Percentiles rank a stretch among this genome's conserved stretches.
These are phyloP conservation scores for Platerodrilus igneus DNA, from an alignment of 2,888 invertebrate genomes.

Conservation along the genomic window DNA sequence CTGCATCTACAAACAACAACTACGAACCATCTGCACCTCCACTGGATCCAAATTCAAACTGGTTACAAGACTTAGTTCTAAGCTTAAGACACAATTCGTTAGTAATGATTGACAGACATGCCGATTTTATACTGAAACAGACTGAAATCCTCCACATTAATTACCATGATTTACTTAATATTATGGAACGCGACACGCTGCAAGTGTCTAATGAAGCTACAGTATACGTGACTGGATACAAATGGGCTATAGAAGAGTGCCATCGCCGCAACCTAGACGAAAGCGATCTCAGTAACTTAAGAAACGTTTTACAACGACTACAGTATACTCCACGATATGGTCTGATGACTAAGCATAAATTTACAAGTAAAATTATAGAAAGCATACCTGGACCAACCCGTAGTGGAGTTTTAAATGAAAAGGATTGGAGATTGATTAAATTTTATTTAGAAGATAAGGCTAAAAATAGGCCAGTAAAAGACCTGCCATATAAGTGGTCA, in stretches of 20 bases:
- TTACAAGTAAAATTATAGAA: constrained; percentile 45
- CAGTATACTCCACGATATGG: constrained; percentile 47
- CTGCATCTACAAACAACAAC: constrained; percentile 35
- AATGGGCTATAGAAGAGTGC: constrained; percentile 57
- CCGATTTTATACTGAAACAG: constrained; percentile 53
- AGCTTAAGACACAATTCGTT: constrained; percentile 65
- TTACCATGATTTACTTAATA: constrained; percentile 59
- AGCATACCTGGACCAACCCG: constrained; percentile 47
- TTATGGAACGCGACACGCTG: constrained; percentile 65
- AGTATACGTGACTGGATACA: constrained; percentile 56
- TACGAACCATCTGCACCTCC: constrained; percentile 45
- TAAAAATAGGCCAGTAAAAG: constrained; percentile 36
- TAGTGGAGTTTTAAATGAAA: constrained; percentile 53
- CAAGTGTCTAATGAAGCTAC: constrained; percentile 59
- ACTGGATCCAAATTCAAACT: constrained; percentile 38
- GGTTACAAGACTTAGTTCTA: constrained; percentile 52
- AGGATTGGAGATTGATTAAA: constrained; percentile 47
- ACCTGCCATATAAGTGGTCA: constrained; percentile 40
- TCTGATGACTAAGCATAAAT: constrained; percentile 60
- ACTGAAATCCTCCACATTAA: constrained; percentile 60
- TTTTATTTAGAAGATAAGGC: constrained; percentile 40
- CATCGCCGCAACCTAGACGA: constrained; percentile 51
- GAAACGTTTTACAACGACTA: constrained; percentile 48
- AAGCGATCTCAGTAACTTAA: constrained; percentile 51
- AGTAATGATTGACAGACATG: constrained; percentile 56